Evolutionary conservation across 2,888 invertebrate species (phyloP).

Genomic region (Nasonia oneida): DNA sequence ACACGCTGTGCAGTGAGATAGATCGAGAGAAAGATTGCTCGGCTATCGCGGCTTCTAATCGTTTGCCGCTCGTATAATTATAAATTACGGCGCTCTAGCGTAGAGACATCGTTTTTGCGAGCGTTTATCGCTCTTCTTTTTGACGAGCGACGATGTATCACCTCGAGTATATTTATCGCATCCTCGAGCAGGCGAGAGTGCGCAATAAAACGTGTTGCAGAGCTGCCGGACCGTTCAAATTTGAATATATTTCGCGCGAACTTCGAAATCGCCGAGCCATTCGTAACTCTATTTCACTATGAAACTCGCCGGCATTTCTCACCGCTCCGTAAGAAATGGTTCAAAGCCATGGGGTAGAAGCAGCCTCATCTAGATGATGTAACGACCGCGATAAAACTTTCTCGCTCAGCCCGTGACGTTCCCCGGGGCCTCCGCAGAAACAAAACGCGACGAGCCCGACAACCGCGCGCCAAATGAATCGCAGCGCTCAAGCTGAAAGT

Average conservation of each 20-base stretch:
- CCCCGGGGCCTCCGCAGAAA: background rate
- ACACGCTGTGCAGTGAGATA: background rate
- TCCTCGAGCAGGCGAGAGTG: no score
- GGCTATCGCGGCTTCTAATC: background rate
- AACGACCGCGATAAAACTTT: background rate
- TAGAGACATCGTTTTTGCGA: background rate
- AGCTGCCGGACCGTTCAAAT: background rate
- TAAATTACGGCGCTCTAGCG: background rate
- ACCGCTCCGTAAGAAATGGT: no score
- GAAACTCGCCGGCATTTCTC: background rate
- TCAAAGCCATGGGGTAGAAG: no score
- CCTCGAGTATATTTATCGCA: no score
- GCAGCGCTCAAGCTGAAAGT: background rate
- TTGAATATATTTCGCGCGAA: background rate
- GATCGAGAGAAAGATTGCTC: background rate
- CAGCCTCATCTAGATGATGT: background rate
- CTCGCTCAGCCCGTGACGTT: background rate
- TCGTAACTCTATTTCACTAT: background rate
- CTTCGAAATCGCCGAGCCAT: background rate
- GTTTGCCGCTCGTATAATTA: slow-evolving; percentile 20
- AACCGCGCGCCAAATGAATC: background rate
- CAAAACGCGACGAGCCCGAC: background rate
- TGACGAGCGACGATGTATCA: no score
- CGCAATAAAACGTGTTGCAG: no score
- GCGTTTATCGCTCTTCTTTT: no score